These are phyloP conservation scores for Apamea crenata DNA, from an alignment of 2,888 invertebrate genomes.

Conservation along the genomic window DNA sequence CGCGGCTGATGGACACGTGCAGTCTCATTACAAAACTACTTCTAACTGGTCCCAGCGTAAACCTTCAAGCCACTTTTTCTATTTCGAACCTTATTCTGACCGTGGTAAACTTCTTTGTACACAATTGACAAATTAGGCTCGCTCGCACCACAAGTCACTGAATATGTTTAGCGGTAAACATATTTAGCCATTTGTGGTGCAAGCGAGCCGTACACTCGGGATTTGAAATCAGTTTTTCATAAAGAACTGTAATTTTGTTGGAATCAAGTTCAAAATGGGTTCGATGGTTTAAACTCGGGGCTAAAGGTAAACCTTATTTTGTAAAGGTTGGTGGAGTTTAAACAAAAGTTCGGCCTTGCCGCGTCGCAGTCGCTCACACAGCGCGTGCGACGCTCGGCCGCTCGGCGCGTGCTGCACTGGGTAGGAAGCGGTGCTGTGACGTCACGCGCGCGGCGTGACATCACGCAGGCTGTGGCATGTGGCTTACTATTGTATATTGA, in stretches of 20 bases:
- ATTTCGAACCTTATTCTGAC: not conserved
- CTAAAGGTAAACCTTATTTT: not conserved
- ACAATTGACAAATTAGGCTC: not conserved
- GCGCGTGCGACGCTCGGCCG: not conserved
- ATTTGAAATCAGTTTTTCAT: not conserved
- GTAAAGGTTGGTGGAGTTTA: not conserved
- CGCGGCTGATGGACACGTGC: not conserved
- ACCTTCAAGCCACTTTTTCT: not conserved
- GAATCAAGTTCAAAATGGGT: not conserved
- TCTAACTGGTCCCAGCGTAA: not conserved
- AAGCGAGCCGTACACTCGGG: not conserved
- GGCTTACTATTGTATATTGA: slow-evolving; percentile 38
- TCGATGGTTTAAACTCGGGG: not conserved
- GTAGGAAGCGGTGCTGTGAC: not conserved
- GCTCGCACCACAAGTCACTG: not conserved
- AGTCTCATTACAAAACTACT: not conserved
- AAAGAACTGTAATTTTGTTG: not conserved
- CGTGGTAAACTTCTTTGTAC: not conserved
- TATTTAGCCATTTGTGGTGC: not conserved
- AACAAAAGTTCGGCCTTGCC: not conserved
- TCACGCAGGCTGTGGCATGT: slow-evolving; percentile 4
- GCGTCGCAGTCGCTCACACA: not conserved
- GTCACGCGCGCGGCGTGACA: not conserved
- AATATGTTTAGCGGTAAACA: not conserved
- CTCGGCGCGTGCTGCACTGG: not conserved